Evolutionary conservation across 2,113 vertebrate genomes (phyloP), one percentile per base, ranked within the genome.

Genomic region (Mustela lutreola): DNA sequence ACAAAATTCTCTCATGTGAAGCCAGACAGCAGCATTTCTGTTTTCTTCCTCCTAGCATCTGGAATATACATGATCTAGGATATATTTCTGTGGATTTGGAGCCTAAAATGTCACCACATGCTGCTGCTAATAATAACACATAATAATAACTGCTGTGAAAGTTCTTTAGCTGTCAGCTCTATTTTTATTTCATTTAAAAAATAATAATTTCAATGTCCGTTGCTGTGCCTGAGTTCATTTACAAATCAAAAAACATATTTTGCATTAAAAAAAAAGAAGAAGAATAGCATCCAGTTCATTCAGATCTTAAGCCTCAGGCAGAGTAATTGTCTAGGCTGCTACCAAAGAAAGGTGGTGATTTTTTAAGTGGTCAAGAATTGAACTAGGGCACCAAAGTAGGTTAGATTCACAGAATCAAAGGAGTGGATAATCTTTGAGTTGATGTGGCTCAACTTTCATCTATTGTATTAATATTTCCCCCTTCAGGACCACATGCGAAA

Each of bases 121-220:
- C 96, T 97, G 92, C 78, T 95, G 81, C 88, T 97, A 97, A 97
- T 97, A 97, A 97, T 97, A 97, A 97, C 84, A 95, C 88, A 96
- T 94, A 97, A 97, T 98, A 96, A 97, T 97, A 97, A 98, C 96
- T 93, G 94, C 97, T 97, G 97, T 91, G 97, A 95, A 95, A 96
- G 84, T 98, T 96, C 94, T 83, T 95, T 96, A 91, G 60, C 94
- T 98, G 87, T 97, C 95, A 97, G 92, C 78, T 92, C 94, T 97
- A 96, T 97, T 97, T 96, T 97, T 97, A 97, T 97, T 97, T 97
- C 85, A 97, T 94, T 98, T 97, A 90, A 90, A 98, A 97, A 97
- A 96, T 97, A 97, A 89, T 97, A 96, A 97, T 98, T 97, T 95
- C 36, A 75, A 33, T 94, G 95, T 78, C 84, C 88, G 89, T 91